Percentiles rank a stretch among this genome's conserved stretches.
Evolutionary conservation across 2,888 invertebrate species (phyloP).

Genomic region (Andrena praecox): DNA sequence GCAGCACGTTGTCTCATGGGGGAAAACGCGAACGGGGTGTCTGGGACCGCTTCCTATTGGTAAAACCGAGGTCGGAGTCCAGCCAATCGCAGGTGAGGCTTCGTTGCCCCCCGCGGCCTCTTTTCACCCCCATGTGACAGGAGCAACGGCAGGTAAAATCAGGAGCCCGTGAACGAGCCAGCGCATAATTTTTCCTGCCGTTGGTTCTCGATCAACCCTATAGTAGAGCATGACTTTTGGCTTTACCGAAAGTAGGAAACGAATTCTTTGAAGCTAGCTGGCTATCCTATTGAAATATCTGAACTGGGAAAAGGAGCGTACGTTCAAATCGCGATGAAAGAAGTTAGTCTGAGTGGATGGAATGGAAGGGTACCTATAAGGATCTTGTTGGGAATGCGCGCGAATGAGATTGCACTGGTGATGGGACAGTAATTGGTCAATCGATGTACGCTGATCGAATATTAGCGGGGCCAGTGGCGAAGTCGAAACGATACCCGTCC

Average conservation of each 20-base stretch:
- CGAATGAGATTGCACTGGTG: background rate
- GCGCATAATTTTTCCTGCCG: slow-evolving; percentile 25
- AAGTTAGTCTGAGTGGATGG: background rate
- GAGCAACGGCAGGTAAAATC: slow-evolving; percentile 75
- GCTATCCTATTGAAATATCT: background rate
- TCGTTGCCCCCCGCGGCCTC: slow-evolving; percentile 69
- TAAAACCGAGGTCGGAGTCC: slow-evolving; percentile 66
- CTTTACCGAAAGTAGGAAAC: background rate
- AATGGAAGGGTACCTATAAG: background rate
- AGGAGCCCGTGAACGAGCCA: slow-evolving; percentile 60
- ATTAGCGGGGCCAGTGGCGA: slow-evolving; percentile 36
- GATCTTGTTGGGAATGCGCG: background rate
- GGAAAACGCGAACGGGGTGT: slow-evolving; percentile 74
- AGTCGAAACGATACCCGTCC: slow-evolving; percentile 61
- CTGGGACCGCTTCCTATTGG: slow-evolving; percentile 78
- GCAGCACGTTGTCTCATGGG: slow-evolving; percentile 72
- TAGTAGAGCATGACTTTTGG: background rate
- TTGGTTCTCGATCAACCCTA: slow-evolving; percentile 3
- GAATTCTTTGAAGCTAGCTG: background rate
- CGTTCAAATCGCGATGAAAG: background rate
- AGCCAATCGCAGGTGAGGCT: slow-evolving; percentile 78
- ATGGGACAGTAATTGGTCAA: slow-evolving; percentile 22
- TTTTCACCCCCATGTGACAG: slow-evolving; percentile 67
- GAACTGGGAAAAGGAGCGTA: background rate
- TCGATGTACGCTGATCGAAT: slow-evolving; percentile 35